Conservation (phyloP, 2,113 vertebrate genomes). For the Oenanthe melanoleuca region DNA sequence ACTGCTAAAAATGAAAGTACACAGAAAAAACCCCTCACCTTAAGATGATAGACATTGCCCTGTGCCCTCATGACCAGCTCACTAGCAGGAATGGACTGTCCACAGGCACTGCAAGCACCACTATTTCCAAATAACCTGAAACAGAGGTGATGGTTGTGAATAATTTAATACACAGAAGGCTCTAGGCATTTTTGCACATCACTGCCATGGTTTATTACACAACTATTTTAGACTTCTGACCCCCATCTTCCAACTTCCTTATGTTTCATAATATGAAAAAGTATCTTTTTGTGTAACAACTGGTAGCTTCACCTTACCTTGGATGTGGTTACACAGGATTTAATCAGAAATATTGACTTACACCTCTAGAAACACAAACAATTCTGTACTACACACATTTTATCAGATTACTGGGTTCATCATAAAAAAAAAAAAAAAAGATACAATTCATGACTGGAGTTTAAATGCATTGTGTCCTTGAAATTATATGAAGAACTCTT, state of each 20-base stretch:
- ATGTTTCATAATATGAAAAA: neutral
- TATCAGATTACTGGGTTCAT: conserved; percentile 83
- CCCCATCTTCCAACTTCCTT: conserved; percentile 22
- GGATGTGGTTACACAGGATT: conserved; percentile 56
- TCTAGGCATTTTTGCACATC: conserved; percentile 39
- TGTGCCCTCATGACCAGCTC: conserved; percentile 99
- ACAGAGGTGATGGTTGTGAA: conserved; percentile 66
- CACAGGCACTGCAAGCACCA: conserved; percentile 97
- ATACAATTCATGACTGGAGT: conserved; percentile 83
- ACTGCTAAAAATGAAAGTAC: neutral
- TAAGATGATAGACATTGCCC: conserved; percentile 99
- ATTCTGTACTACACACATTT: conserved; percentile 82
- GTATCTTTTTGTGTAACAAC: conserved; percentile 29
- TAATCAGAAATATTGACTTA: conserved; percentile 81
- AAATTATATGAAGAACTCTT: conserved; percentile 90
- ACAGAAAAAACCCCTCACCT: conserved; percentile 78
- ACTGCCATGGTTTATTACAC: conserved; percentile 35
- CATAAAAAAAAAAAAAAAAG: conserved; percentile 73
- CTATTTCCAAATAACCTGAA: conserved; percentile 99
- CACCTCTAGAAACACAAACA: conserved; percentile 79
- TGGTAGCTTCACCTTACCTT: conserved; percentile 65
- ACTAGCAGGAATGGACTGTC: conserved; percentile 98
- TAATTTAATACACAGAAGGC: conserved; percentile 31
- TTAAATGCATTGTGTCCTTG: conserved; percentile 88
- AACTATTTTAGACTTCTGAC: conserved; percentile 16